Base-by-base conservation (phyloP, 2,113 vertebrate species). In the Alligator sinensis region DNA sequence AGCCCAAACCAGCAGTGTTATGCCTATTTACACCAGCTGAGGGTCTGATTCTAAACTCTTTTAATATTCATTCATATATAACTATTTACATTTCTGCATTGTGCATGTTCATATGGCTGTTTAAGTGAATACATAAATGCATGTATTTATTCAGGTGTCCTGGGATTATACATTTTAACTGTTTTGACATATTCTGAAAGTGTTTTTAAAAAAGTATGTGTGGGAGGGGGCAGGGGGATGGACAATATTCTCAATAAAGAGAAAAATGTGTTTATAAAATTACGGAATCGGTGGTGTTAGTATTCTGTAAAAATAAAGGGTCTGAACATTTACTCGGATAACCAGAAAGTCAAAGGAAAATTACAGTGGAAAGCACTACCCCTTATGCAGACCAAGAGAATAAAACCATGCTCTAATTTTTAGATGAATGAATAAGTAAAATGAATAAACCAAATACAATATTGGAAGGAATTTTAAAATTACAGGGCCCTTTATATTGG, bases 291-390 rank as follows among this genome's bases (percentile, higher is more conserved):
- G 2, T 0, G 21, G 0, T 1, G 24, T 4, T 3, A 72, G 74
- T 11, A 8, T 0, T 4, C 79, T 16, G 1, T 1, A 13, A 1
- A 0, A 19, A 74, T 74, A 74, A 10, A 14, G 7, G 21, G 4
- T 63, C 60, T 55, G 4, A 22, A 0, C 2, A 1, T 0, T 0
- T 1, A 0, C 11, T 3, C 12, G 28, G 3, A 2, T n/a, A 78
- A 62, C n/a, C 58, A 57, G 63, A 2, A 38, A 68, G 60, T 17
- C 2, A n/a, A 9, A 24, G 86, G 79, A 27, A 24, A 0, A 47
- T 47, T 74, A 74, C 21, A 25, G 9, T 21, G 55, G 8, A 55
- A 34, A 15, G 15, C 3, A 3, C 16, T 1, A 27, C 1, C 19
- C 6, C 27, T 19, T 7, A 12, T 59, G 59, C 27, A 7, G n/a